These are phyloP conservation scores for Oncorhynchus tshawytscha DNA, from an alignment of 2,113 vertebrate species.

Conservation along the genomic window DNA sequence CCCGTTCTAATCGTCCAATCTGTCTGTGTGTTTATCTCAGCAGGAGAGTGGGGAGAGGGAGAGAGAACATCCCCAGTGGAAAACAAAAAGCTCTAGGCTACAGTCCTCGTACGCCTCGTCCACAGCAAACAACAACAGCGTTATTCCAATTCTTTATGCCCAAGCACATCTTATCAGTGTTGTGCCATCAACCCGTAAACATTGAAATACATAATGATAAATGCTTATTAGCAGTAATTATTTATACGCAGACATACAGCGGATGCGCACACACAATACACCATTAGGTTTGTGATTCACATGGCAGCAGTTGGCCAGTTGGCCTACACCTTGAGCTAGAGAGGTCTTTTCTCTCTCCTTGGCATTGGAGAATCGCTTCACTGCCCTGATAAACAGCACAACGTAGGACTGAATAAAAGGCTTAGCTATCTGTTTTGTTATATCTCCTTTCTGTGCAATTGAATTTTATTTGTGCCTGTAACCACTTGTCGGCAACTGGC, in stretches of 20 bases:
- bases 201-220: constrained; percentile 22
- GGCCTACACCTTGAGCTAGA: background rate
- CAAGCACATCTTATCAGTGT: constrained; percentile 19
- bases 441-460: background rate
- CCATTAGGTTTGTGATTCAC: constrained; percentile 16
- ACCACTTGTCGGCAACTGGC: background rate
- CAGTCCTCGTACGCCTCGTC: constrained; percentile 1
- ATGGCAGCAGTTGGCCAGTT: constrained; percentile 34
- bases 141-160: constrained; percentile 18
- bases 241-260: constrained; percentile 15
- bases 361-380: background rate
- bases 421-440: background rate
- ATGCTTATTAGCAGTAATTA: constrained; percentile 15
- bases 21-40: constrained; percentile 17
- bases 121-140: background rate
- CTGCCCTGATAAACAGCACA: no score
- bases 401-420: background rate
- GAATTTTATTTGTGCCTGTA: background rate
- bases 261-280: background rate
- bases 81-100: background rate
- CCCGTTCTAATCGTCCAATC: constrained; percentile 22
- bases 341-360: background rate
- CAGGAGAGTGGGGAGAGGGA: background rate
- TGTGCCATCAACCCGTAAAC: background rate
- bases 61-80: background rate